These are phyloP conservation scores for Lordiphosa clarofinis DNA, from an alignment of 1,140 invertebrate species.

Conservation along the genomic window DNA sequence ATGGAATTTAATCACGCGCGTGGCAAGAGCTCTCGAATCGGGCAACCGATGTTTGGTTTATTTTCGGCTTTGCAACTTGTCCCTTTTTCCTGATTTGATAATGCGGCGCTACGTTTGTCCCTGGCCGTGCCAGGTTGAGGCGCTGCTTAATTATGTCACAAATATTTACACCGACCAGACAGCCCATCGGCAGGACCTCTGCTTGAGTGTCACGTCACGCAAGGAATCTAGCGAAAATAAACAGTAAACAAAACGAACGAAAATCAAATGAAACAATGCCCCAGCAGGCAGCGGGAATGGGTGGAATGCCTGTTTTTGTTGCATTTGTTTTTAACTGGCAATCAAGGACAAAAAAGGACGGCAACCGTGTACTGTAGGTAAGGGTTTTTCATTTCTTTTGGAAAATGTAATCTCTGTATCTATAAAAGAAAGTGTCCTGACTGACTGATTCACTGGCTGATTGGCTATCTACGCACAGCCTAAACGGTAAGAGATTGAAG, in stretches of 20 bases:
- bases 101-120: slow-evolving; percentile 23
- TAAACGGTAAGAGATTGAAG: no score
- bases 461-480: no score
- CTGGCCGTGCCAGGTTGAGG: slow-evolving; percentile 39
- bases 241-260: slow-evolving; percentile 37
- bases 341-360: slow-evolving; percentile 68
- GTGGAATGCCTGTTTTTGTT: neutral
- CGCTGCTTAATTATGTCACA: slow-evolving; percentile 73
- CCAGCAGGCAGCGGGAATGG: neutral
- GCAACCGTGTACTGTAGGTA: neutral
- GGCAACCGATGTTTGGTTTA: slow-evolving; percentile 61
- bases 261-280: slow-evolving; percentile 62
- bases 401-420: no score
- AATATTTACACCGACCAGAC: slow-evolving; percentile 64
- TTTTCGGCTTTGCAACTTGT: slow-evolving; percentile 61
- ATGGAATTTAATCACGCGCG: slow-evolving; percentile 76
- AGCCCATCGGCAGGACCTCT: slow-evolving; percentile 39
- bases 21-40: slow-evolving; percentile 41
- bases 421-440: no score
- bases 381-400: no score
- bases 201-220: slow-evolving; percentile 56
- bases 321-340: slow-evolving; percentile 18
- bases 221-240: slow-evolving; percentile 56
- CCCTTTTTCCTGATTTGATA: slow-evolving; percentile 56
- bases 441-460: no score